Conservation (phyloP, 2,113 vertebrate genomes). For the Pelusios castaneus region DNA sequence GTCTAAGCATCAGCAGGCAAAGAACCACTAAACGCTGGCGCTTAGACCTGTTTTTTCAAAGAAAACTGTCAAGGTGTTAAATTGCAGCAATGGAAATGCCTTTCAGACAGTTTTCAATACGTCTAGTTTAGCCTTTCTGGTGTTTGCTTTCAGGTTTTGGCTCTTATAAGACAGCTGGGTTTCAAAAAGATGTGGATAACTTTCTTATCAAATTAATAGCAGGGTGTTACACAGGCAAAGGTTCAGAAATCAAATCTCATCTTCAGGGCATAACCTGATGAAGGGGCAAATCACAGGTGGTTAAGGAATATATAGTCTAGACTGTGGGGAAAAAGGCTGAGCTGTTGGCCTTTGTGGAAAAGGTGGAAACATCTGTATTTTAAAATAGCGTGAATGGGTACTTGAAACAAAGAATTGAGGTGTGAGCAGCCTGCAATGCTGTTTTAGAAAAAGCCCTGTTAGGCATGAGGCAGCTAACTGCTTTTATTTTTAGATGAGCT, state of each 20-base stretch:
- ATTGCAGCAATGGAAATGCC: not conserved
- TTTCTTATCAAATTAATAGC: not conserved
- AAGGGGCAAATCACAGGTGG: not conserved
- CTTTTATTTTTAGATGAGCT: not conserved
- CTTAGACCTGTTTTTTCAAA: not conserved
- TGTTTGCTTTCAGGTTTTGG: not conserved
- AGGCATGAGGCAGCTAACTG: not conserved
- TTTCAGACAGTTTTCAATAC: not conserved
- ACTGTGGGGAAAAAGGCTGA: not conserved
- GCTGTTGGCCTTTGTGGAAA: not conserved
- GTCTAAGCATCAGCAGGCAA: not conserved
- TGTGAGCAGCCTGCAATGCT: not conserved
- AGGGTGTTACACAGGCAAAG: not conserved
- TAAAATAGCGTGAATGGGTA: not conserved
- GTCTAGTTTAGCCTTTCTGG: not conserved
- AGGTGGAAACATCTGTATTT: not conserved
- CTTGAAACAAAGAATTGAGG: not conserved
- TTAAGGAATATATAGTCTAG: not conserved
- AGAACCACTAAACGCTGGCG: not conserved
- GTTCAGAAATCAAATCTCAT: not conserved
- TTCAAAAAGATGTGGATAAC: not conserved
- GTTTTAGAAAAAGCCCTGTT: not conserved
- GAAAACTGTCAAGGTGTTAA: not conserved
- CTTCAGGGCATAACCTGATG: not conserved
- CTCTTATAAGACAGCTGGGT: not conserved